phyloP scores from a whole-genome alignment of 2,888 invertebrate species.

The Acronicta leporina region DNA sequence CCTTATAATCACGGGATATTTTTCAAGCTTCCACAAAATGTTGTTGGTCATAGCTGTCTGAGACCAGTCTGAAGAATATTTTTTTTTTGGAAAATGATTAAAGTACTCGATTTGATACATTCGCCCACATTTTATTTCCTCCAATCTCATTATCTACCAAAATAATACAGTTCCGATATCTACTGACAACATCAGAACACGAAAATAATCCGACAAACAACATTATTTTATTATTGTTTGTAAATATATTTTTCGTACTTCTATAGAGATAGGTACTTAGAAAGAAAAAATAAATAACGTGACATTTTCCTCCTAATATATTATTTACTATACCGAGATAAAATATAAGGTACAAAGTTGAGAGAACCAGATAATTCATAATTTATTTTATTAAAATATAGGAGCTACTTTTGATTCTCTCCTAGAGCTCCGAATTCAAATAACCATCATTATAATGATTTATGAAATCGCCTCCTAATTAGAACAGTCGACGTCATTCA shows the following conservation, averaged over 20 bases:
- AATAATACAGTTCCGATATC: constrained; percentile 28
- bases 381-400: constrained; percentile 35
- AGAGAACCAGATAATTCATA: constrained; percentile 13
- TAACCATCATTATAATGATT: constrained; percentile 75
- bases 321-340: constrained; percentile 3
- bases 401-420: constrained; percentile 51
- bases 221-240: constrained; percentile 36
- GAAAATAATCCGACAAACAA: constrained; percentile 49
- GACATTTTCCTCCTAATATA: constrained; percentile 11
- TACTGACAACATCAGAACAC: constrained; percentile 22
- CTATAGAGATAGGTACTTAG: constrained; percentile 2
- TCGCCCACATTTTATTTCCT: constrained; percentile 14
- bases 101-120: constrained; percentile 12
- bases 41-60: constrained; percentile 1
- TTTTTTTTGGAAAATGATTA: not conserved
- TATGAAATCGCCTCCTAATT: constrained; percentile 75
- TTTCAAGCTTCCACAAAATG: no score
- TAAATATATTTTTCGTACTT: constrained; percentile 35
- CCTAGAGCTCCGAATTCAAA: constrained; percentile 58
- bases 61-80: constrained; percentile 7
- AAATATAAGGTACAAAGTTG: not conserved
- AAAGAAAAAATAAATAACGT: constrained; percentile 33
- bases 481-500: constrained; percentile 73
- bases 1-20: no score
- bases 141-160: constrained; percentile 17